Percentiles rank a stretch among this genome's conserved stretches.
These are phyloP conservation scores for Scaptomyza tumidula DNA, from an alignment of 2,888 invertebrate species.

Conservation along the genomic window DNA sequence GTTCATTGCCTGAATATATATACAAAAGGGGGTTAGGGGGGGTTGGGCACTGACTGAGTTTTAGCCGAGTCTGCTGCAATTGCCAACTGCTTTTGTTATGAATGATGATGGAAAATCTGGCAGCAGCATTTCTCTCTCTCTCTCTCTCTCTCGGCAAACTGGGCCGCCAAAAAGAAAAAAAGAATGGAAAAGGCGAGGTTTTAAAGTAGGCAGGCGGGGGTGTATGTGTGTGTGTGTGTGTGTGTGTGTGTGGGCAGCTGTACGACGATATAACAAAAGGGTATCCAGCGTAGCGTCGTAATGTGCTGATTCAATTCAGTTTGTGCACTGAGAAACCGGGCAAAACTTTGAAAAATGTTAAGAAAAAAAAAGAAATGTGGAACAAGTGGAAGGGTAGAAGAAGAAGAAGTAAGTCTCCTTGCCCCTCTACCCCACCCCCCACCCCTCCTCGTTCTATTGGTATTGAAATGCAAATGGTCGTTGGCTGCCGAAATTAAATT, in stretches of 20 bases:
- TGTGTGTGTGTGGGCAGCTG: neutral
- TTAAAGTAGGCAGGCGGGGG: neutral
- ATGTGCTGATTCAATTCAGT: conserved; percentile 76
- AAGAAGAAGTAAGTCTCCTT: neutral
- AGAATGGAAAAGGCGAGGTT: neutral
- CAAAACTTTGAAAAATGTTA: conserved; percentile 72
- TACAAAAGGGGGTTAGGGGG: neutral
- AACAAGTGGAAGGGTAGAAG: neutral
- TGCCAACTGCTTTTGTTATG: conserved; percentile 81
- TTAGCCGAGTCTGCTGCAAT: conserved; percentile 64
- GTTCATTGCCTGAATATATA: conserved; percentile 41
- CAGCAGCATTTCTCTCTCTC: conserved; percentile 62
- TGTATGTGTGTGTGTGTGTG: neutral
- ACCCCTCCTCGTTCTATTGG: conserved; percentile 33
- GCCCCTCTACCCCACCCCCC: neutral
- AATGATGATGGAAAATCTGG: conserved; percentile 79
- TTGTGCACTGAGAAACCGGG: conserved; percentile 75
- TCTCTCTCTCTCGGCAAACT: conserved; percentile 42
- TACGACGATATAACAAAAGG: conserved; percentile 42
- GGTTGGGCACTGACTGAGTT: conserved; percentile 19
- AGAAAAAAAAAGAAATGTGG: conserved; percentile 50
- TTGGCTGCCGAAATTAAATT: conserved; percentile 80
- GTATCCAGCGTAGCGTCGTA: conserved; percentile 49
- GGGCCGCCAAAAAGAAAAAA: conserved; percentile 54
- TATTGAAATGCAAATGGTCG: conserved; percentile 80